Base-by-base conservation (phyloP, 2,888 invertebrate genomes). In the Ophion slaviceki region DNA sequence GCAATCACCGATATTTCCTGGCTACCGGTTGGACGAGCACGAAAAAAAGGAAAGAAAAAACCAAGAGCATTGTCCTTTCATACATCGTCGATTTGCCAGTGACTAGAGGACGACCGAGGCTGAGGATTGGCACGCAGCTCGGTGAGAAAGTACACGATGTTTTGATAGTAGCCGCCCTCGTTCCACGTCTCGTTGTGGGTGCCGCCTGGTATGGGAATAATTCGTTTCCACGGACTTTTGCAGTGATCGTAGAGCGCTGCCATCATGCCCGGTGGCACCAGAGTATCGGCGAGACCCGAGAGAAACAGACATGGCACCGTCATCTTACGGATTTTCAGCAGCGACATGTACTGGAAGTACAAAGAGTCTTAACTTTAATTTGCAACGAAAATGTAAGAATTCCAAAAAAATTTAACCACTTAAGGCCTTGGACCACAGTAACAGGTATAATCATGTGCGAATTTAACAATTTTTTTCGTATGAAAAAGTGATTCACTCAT, bases 131-230 rank as follows among this genome's bases (percentile, higher is more conserved):
- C 91, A 67, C 92, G 91, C n/a, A 94, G 86, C 72, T 93, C 92
- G 4, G 88, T 90, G 66, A 94, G 86, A 84, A 93, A 93, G 59
- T 88, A 83, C 74, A 78, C 87, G 86, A 93, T 91, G 75, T 90
- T 90, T 82, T 95, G 93, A 91, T 96, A 97, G 90, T 98, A 99
- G 87, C 97, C 97, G 86, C 96, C 96, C 90, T 97, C 96, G 84
- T 97, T 97, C 99, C 99, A 99, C 0, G 99, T 99, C 93, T 99
- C 98, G 92, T 99, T 99, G 94, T 99, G 99, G 0, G 98, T 97
- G 1, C 99, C 99, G 28, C 96, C 96, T 2, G 96, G 96, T 93
- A 99, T 96, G 91, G 97, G 96, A 32, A 97, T 94, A 67, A 99
- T 94, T 88, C 97, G 96, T 94, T 99, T 99, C 89, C 96, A 95